Conservation (phyloP, 2,113 vertebrate species). For the Shinisaurus crocodilurus region DNA sequence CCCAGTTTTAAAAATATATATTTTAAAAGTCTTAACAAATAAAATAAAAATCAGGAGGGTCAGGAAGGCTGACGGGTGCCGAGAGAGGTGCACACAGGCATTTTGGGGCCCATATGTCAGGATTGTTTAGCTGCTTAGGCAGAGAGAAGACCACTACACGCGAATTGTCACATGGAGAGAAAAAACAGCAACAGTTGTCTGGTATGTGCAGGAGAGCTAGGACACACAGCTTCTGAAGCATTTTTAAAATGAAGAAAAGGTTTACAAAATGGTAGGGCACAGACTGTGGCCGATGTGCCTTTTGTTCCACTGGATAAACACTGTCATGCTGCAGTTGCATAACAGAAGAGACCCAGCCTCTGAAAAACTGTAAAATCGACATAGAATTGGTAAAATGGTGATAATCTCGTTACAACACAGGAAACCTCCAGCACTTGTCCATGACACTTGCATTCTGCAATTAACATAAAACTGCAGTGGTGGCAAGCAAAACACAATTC, state of each 20-base stretch:
- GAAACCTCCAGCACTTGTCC: background rate
- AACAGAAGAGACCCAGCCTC: background rate
- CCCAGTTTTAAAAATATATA: too few species aligned
- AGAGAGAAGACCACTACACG: too few species aligned
- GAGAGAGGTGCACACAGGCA: too few species aligned
- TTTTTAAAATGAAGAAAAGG: background rate
- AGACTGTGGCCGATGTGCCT: background rate
- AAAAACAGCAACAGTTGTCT: background rate
- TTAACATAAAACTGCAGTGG: background rate
- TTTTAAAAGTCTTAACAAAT: too few species aligned
- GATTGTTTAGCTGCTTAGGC: background rate
- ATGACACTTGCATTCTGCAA: background rate
- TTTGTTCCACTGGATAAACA: background rate
- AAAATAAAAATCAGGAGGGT: too few species aligned
- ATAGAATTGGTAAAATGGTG: background rate
- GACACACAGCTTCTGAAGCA: background rate
- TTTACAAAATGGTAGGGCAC: background rate
- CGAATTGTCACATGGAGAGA: background rate
- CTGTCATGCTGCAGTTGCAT: background rate
- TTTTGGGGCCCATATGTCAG: too few species aligned
- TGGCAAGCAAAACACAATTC: background rate
- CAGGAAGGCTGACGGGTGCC: too few species aligned
- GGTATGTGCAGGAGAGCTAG: too few species aligned
- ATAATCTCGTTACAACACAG: background rate
- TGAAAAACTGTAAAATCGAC: background rate